Conservation (phyloP, 2,113 vertebrate species). For the Tautogolabrus adspersus region DNA sequence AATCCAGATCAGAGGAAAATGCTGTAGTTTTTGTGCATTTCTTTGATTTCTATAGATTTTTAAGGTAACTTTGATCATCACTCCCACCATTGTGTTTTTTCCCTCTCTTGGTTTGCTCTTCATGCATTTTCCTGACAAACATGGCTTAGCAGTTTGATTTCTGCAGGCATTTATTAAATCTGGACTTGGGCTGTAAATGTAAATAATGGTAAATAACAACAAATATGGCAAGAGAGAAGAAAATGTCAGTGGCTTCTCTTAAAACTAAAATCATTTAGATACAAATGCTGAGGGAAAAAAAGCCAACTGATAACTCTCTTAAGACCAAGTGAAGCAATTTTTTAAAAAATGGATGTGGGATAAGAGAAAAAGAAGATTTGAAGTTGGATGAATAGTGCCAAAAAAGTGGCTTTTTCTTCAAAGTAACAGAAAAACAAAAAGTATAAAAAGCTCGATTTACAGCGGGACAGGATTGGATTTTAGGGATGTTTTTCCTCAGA, state of each 20-base stretch:
- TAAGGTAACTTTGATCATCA: slow-evolving; percentile 82
- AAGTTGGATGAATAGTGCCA: slow-evolving; percentile 64
- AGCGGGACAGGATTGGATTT: slow-evolving; percentile 62
- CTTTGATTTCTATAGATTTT: slow-evolving; percentile 81
- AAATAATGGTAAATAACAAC: slow-evolving; percentile 62
- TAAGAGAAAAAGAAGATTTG: slow-evolving; percentile 53
- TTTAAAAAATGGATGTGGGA: slow-evolving; percentile 40
- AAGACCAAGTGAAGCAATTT: slow-evolving; percentile 54
- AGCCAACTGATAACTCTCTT: slow-evolving; percentile 60
- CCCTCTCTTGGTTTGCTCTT: slow-evolving; percentile 83
- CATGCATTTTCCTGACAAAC: slow-evolving; percentile 84
- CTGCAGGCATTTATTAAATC: slow-evolving; percentile 66
- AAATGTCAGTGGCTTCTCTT: slow-evolving; percentile 51
- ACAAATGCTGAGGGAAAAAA: slow-evolving; percentile 40
- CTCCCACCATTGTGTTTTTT: slow-evolving; percentile 83
- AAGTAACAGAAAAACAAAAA: slow-evolving; percentile 45
- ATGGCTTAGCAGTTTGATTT: slow-evolving; percentile 77
- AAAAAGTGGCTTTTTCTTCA: slow-evolving; percentile 60
- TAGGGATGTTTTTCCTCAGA: slow-evolving; percentile 71
- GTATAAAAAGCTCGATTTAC: slow-evolving; percentile 57
- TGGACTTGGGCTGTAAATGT: slow-evolving; percentile 49
- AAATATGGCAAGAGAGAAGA: slow-evolving; percentile 52
- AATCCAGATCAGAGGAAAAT: slow-evolving; percentile 83
- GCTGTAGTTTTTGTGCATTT: slow-evolving; percentile 81
- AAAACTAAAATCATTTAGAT: slow-evolving; percentile 44